Base-by-base conservation (phyloP, 1,140 invertebrate species). In the Micrasema longulum region DNA sequence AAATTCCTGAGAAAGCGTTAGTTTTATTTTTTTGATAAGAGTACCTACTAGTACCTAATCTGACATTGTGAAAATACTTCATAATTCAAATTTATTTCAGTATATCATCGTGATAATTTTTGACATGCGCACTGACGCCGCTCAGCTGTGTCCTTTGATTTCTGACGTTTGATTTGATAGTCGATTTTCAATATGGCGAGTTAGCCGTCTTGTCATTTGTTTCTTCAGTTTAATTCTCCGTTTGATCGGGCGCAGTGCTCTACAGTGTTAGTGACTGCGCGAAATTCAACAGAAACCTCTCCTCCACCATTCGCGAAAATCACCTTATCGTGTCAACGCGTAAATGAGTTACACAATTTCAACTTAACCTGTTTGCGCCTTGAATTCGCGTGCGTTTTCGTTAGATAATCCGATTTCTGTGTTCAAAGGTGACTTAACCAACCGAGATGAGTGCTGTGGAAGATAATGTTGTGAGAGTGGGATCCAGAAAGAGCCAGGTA, bases 401-500 rank as follows among this genome's bases (percentile, higher is more conserved):
- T 36, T 36, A 50, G 41, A 36, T 47, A 47, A 36, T 31, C 48
- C 41, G 26, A 14, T 48, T 0, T 31, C 10, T 26, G 23, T 53
- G 26, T 14, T 31, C 14, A 36, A 55, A 36, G 16, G 52, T 36
- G 23, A 55, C 12, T 35, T 26, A 73, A 76, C 11, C 48, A 45
- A 36, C 22, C 45, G 74, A 80, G 72, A 74, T 71, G 47, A 81
- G 79, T 69, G 78, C 76, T 14, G 26, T 6, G 5, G 72, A 74
- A 10, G 48, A 35, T n/a, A 12, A 64, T 65, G 73, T 80, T 69
- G 79, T 84, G 45, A 80, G 79, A 57, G 83, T 84, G 18, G 83
- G 83, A 62, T 84, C 83, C 5, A 79, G 82, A 64, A 83, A 84
- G 70, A 84, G 83, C 64, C 82, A 84, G 80, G 83, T 84, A 69